A percentile compares a stretch with the other conserved stretches of the same genome.
These are phyloP conservation scores for Platyura marginata DNA, from an alignment of 1,140 invertebrate species.

Conservation along the genomic window DNA sequence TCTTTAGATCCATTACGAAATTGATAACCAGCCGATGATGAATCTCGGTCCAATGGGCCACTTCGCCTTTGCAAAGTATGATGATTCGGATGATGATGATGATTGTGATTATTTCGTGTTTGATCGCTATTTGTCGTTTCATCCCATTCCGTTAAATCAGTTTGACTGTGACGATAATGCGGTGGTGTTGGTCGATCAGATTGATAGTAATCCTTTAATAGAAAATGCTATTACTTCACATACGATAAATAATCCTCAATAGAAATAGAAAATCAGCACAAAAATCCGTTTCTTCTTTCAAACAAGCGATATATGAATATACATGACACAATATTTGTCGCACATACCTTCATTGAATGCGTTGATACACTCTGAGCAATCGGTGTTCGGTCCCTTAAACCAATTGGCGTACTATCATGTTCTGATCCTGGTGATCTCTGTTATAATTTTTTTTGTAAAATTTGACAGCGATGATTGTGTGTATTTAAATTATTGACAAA, in stretches of 20 bases:
- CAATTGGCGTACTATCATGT: slow-evolving; percentile 17
- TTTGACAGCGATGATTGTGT: background rate
- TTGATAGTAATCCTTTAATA: slow-evolving; percentile 22
- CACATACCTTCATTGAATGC: slow-evolving; percentile 23
- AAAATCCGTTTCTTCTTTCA: background rate
- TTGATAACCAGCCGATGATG: slow-evolving; percentile 7
- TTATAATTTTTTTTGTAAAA: background rate
- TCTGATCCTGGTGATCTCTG: slow-evolving; percentile 21
- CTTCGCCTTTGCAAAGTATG: slow-evolving; percentile 3
- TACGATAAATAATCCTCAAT: background rate
- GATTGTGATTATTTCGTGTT: slow-evolving; percentile 17
- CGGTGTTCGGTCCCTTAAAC: slow-evolving; percentile 13
- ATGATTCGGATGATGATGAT: slow-evolving; percentile 12
- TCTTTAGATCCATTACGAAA: slow-evolving; percentile 19
- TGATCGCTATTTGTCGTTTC: slow-evolving; percentile 19
- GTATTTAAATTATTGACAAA: too few species aligned
- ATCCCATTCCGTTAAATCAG: slow-evolving; percentile 24
- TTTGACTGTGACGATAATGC: slow-evolving; percentile 23
- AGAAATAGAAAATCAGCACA: too few species aligned
- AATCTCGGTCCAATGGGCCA: slow-evolving; percentile 1
- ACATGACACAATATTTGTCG: background rate
- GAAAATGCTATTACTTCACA: background rate
- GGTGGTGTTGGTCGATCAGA: slow-evolving; percentile 14
- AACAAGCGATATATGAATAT: background rate
- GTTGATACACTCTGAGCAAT: slow-evolving; percentile 23